Conservation (phyloP, 2,888 invertebrate genomes). For the Agrilus mali region DNA sequence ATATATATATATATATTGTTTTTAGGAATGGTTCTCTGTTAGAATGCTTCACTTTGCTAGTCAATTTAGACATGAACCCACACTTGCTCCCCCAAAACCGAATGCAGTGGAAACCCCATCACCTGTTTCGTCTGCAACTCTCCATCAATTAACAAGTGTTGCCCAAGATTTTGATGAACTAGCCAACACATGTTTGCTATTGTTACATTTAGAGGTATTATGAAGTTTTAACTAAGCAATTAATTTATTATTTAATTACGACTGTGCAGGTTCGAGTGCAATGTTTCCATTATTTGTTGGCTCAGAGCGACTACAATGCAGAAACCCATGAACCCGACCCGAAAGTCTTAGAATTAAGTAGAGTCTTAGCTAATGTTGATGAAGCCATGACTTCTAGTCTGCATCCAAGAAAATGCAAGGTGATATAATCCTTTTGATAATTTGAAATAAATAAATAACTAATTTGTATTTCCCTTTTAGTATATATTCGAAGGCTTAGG, state of each 20-base stretch:
- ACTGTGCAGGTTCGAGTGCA: constrained; percentile 65
- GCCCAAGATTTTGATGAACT: constrained; percentile 77
- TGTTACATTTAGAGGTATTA: constrained; percentile 82
- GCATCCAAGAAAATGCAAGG: constrained; percentile 65
- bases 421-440: constrained; percentile 28
- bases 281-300: constrained; percentile 81
- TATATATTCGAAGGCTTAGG: constrained; percentile 88
- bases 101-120: constrained; percentile 23
- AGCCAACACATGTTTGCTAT: constrained; percentile 79
- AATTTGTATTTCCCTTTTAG: constrained; percentile 35
- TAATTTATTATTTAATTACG: constrained; percentile 6
- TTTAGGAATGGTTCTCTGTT: constrained; percentile 63
- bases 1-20: neutral
- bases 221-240: constrained; percentile 1
- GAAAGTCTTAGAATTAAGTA: constrained; percentile 63
- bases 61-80: constrained; percentile 40
- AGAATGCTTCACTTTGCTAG: constrained; percentile 48
- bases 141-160: constrained; percentile 54
- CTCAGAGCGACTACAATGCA: constrained; percentile 40
- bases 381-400: constrained; percentile 63
- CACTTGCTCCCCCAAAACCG: constrained; percentile 30
- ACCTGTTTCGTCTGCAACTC: constrained; percentile 41
- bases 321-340: constrained; percentile 67
- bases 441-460: constrained; percentile 3
- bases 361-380: constrained; percentile 65